Percentiles rank a stretch among this genome's conserved stretches.
These are phyloP conservation scores for Caenorhabditis japonica DNA, from an alignment of 2,888 invertebrate species.

Conservation along the genomic window DNA sequence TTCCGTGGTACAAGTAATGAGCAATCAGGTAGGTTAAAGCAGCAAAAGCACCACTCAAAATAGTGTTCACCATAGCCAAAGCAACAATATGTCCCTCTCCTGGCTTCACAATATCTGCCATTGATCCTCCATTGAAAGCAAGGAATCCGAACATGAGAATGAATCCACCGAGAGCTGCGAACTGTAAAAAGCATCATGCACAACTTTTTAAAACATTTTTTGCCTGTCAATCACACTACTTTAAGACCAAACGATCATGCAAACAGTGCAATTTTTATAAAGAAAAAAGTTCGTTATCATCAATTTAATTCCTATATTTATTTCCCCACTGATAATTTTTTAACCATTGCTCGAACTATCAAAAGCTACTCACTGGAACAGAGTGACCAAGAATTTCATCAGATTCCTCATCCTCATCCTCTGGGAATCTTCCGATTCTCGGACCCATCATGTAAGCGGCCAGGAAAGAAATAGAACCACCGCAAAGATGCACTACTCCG, in stretches of 20 bases:
- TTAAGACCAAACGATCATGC: constrained; percentile 36
- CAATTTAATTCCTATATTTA: no score
- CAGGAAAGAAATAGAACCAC: constrained; percentile 73
- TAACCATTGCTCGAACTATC: constrained; percentile 26
- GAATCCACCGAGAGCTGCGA: constrained; percentile 80
- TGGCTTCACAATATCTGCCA: constrained; percentile 78
- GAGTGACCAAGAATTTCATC: constrained; percentile 78
- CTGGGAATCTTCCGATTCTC: constrained; percentile 79
- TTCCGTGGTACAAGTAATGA: constrained; percentile 74
- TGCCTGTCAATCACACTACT: constrained; percentile 26
- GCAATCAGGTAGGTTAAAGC: constrained; percentile 78
- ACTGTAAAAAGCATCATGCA: constrained; percentile 74
- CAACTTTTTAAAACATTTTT: not conserved
- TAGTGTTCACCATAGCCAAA: constrained; percentile 79
- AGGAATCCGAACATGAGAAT: constrained; percentile 81
- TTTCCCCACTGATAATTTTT: constrained; percentile 19
- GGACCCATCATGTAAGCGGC: constrained; percentile 79
- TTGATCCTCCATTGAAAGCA: constrained; percentile 80
- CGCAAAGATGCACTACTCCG: constrained; percentile 80
- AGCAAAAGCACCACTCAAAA: constrained; percentile 80
- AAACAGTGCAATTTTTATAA: constrained; percentile 14
- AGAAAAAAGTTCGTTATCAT: constrained; percentile 17
- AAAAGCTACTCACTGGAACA: constrained; percentile 78
- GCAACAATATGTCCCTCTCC: constrained; percentile 79
- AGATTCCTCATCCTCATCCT: constrained; percentile 65